These are phyloP conservation scores for Agrenia bidenticulata DNA, from an alignment of 2,888 invertebrate genomes.

Conservation along the genomic window DNA sequence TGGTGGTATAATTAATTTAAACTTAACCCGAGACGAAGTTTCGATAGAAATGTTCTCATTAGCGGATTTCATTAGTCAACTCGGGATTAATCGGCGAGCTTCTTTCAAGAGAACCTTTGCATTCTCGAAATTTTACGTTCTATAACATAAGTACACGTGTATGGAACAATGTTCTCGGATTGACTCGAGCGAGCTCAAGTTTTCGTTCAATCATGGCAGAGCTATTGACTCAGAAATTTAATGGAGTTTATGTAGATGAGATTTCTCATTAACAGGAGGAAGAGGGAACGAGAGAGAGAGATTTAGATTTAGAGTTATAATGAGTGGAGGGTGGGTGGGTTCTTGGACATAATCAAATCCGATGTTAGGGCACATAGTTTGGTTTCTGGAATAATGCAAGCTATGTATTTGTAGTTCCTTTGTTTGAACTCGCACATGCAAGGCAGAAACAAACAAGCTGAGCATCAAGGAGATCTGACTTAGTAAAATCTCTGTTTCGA, in stretches of 20 bases:
- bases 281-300: constrained; percentile 1
- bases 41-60: constrained; percentile 1
- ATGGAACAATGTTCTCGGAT: no score
- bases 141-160: no score
- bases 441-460: constrained; percentile 12
- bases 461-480: background rate
- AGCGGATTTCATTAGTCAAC: constrained; percentile 3
- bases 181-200: no score
- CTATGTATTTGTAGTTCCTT: no score
- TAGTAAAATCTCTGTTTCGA: constrained; percentile 1
- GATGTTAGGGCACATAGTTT: no score
- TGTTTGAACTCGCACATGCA: no score
- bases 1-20: background rate
- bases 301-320: no score
- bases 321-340: no score
- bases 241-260: constrained; percentile 18
- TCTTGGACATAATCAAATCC: no score
- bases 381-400: no score
- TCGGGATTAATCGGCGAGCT: background rate
- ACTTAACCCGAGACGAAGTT: background rate
- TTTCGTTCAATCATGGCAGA: background rate
- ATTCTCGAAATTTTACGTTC: no score
- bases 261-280: constrained; percentile 20
- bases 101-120: background rate
- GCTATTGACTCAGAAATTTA: background rate